These are phyloP conservation scores for Ophioderma brevispina DNA, from an alignment of 35 echinoderm and acorn worm species.

Conservation along the genomic window DNA sequence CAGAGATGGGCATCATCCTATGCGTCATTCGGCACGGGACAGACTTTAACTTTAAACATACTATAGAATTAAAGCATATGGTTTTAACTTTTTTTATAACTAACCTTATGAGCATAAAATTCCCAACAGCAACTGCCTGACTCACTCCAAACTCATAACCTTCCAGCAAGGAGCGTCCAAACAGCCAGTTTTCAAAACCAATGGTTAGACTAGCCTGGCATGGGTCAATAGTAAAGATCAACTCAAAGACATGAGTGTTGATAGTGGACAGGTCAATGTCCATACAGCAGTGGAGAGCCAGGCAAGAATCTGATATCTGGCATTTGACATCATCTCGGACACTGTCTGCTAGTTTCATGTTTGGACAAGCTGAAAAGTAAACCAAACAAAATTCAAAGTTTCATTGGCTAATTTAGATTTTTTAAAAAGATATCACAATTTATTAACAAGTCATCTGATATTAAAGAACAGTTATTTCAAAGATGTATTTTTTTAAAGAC, in stretches of 20 bases:
- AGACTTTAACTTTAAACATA: not conserved
- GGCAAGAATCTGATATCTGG: not conserved
- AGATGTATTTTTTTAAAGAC: too few relatives aligned
- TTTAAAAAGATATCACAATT: too few relatives aligned
- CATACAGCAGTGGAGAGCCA: not conserved
- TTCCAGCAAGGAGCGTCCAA: not conserved
- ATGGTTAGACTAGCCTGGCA: not conserved
- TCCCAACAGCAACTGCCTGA: not conserved
- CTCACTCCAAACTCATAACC: not conserved
- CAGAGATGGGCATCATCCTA: not conserved
- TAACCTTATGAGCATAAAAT: not conserved
- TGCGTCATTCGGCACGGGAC: not conserved
- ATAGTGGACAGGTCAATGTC: not conserved
- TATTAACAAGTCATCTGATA: too few relatives aligned
- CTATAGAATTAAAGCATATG: not conserved
- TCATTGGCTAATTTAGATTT: too few relatives aligned
- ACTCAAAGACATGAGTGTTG: not conserved
- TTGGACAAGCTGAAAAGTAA: not conserved
- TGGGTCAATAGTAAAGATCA: not conserved
- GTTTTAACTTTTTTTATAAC: not conserved
- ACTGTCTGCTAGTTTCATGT: not conserved
- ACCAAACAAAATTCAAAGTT: not conserved
- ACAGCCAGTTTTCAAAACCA: not conserved
- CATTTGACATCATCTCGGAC: not conserved
- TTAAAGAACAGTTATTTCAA: too few relatives aligned